phyloP scores from a whole-genome alignment of 2,888 invertebrate genomes.

The Ctena decussata region DNA sequence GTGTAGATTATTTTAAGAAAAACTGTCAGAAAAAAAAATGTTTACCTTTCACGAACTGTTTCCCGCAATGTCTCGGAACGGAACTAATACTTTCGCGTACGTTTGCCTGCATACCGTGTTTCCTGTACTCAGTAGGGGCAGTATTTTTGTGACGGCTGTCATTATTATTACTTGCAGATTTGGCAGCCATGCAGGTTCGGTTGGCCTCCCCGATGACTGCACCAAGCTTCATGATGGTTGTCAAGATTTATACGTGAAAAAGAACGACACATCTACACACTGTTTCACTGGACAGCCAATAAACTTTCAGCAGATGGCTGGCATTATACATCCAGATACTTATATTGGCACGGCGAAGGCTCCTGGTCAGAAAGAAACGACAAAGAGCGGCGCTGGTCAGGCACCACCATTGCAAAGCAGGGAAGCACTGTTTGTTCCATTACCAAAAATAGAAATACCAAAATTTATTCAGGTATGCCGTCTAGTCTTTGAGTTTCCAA shows the following conservation, averaged over 20 bases:
- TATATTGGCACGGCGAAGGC: neutral
- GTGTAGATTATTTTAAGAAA: no score
- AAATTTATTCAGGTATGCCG: neutral
- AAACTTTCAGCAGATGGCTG: neutral
- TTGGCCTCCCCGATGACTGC: slow-evolving; percentile 34
- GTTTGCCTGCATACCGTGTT: neutral
- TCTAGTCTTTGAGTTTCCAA: no score
- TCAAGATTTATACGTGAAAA: slow-evolving; percentile 41
- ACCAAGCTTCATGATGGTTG: slow-evolving; percentile 48
- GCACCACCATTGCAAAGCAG: neutral
- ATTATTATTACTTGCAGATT: no score
- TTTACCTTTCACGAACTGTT: no score
- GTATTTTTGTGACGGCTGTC: no score
- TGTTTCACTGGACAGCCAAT: slow-evolving; percentile 40
- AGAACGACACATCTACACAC: slow-evolving; percentile 29
- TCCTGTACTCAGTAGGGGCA: neutral
- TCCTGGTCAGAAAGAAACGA: neutral
- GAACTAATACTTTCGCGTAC: no score
- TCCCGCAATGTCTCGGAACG: no score
- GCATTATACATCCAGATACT: slow-evolving; percentile 56
- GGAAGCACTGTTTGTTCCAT: neutral
- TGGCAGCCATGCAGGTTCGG: slow-evolving; percentile 29
- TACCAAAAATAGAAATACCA: neutral
- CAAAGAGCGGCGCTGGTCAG: neutral
- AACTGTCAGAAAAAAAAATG: no score